Base-by-base conservation (phyloP, 2,888 invertebrate species). In the Acleris laterana region DNA sequence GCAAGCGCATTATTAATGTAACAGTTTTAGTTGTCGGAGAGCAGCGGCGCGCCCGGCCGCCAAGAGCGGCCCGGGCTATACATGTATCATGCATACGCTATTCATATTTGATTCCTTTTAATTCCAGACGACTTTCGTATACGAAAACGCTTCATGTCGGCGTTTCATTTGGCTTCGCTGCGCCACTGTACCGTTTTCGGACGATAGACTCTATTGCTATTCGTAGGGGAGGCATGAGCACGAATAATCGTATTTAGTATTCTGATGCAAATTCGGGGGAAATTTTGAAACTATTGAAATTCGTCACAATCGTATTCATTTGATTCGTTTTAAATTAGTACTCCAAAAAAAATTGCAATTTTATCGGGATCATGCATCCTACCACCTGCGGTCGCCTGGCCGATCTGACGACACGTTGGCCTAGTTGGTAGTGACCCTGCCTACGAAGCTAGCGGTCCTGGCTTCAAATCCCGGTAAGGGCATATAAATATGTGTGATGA, bases 1-100 rank as follows among this genome's bases (percentile, higher is more conserved):
- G 90, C 91, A 92, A 90, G 85, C 82, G 85, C 86, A 92, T 93
- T 93, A 92, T 89, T 91, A 92, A 93, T 92, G 92, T 89, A 92
- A 86, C 89, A 88, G 87, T 89, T 92, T 91, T 90, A 92, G 92
- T 90, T 90, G 88, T 89, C 85, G 84, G 87, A 85, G 86, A 87
- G 88, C 82, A 82, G 81, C 77, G 85, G 85, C 83, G 86, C 85
- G 84, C 83, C 85, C 81, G 82, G 79, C 81, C 82, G 85, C 83
- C 88, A 82, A 82, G 85, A 82, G 83, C 82, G 78, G 77, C 77
- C 79, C 78, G 74, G 77, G 83, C 84, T 85, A 82, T 87, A 89
- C 90, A 91, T 91, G 84, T 84, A 89, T 88, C 88, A 89, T 92
- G 90, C 85, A 91, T 84, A 83, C 77, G 79, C 81, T 83, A 86